Conservation (phyloP, 1,140 invertebrate genomes). For the Bombus confusus region DNA sequence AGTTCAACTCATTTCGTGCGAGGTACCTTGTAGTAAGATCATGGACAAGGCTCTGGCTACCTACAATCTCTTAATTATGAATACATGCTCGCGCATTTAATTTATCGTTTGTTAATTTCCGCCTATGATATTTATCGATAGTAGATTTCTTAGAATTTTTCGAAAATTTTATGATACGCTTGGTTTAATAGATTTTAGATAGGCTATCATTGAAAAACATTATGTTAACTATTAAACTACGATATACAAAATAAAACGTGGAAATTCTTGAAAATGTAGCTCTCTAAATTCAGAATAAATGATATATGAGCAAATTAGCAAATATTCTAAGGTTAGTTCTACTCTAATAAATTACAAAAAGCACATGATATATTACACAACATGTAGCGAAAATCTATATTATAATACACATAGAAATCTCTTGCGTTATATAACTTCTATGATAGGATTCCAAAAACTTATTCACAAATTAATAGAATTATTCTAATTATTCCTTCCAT, state of each 20-base stretch:
- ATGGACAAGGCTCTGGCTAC: constrained; percentile 44
- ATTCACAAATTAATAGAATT: not conserved
- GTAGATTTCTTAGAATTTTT: not conserved
- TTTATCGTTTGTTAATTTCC: not conserved
- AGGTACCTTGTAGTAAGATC: constrained; percentile 36
- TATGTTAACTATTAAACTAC: too few relatives aligned
- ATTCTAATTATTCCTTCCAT: not conserved
- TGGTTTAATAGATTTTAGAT: not conserved
- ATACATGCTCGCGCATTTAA: constrained; percentile 11
- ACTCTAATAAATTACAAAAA: not conserved
- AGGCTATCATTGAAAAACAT: too few relatives aligned
- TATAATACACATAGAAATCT: not conserved
- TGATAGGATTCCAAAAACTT: not conserved
- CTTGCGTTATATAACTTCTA: not conserved
- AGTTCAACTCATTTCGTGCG: not conserved
- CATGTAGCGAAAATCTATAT: not conserved
- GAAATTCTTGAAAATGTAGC: too few relatives aligned
- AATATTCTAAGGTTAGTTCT: not conserved
- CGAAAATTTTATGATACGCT: not conserved
- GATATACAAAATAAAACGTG: too few relatives aligned
- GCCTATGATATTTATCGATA: not conserved
- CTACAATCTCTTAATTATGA: constrained; percentile 46
- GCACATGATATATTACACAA: not conserved
- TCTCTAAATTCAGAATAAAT: not conserved
- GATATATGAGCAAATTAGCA: not conserved